A percentile compares a stretch with the other conserved stretches of the same genome.
These are phyloP conservation scores for Acanthochromis polyacanthus DNA, from an alignment of 2,113 vertebrate species.

Conservation along the genomic window DNA sequence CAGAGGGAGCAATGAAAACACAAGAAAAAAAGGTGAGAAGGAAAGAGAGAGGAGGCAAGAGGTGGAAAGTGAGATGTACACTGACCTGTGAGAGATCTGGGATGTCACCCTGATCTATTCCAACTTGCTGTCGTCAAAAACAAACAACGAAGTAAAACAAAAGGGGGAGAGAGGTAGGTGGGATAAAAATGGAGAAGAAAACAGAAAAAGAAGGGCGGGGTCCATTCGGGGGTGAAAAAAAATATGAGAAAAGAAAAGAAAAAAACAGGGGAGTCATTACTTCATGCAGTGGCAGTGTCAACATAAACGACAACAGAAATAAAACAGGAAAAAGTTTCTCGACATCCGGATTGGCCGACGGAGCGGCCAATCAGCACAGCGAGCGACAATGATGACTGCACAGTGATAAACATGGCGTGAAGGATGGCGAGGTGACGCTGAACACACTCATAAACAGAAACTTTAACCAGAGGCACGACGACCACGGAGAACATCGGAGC, in stretches of 20 bases:
- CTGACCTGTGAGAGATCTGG: conserved; percentile 98
- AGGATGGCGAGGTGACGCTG: conserved; percentile 9
- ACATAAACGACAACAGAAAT: conserved; percentile 78
- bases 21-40: background rate
- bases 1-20: conserved; percentile 23
- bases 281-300: conserved; percentile 82
- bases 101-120: conserved; percentile 97
- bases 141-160: conserved; percentile 53
- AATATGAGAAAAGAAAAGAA: conserved; percentile 41
- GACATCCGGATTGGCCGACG: conserved; percentile 49
- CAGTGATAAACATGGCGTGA: conserved; percentile 52
- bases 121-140: conserved; percentile 94
- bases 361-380: conserved; percentile 38
- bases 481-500: conserved; percentile 15
- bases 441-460: conserved; percentile 31
- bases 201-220: conserved; percentile 36
- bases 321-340: conserved; percentile 64
- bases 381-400: conserved; percentile 50
- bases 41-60: background rate
- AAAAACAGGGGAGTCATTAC: conserved; percentile 79
- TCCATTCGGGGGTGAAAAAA: conserved; percentile 22
- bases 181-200: conserved; percentile 56
- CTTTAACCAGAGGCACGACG: conserved; percentile 1
- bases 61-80: conserved; percentile 84
- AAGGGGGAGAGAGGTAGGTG: conserved; percentile 38